Percentiles rank a stretch among this genome's conserved stretches.
phyloP scores from a whole-genome alignment of 2,797 vertebrate genomes.

The Varecia variegata region DNA sequence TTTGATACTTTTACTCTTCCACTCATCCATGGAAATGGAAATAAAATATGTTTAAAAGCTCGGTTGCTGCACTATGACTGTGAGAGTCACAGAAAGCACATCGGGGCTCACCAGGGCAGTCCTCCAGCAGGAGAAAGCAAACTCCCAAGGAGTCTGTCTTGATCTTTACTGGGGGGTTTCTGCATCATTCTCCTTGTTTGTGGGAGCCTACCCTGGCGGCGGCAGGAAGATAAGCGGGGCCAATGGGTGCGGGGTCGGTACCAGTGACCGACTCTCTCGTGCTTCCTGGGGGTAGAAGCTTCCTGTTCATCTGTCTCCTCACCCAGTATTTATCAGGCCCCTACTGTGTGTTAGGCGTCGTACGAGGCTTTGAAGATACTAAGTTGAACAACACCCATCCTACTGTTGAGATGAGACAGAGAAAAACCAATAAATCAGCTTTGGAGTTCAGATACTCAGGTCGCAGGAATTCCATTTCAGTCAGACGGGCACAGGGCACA shows the following conservation, averaged over 20 bases:
- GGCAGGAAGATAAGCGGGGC: not conserved
- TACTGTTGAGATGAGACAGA: not conserved
- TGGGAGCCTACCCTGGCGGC: not conserved
- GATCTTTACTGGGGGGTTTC: not conserved
- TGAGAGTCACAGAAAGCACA: not conserved
- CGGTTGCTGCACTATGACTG: rapidly evolving
- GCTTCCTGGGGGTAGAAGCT: not conserved
- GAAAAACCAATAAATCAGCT: not conserved
- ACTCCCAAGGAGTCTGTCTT: not conserved
- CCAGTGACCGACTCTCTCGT: too few species aligned
- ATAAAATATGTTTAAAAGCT: not conserved
- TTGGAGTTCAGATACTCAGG: not conserved
- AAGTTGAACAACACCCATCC: not conserved
- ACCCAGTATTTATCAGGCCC: not conserved
- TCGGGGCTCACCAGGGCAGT: not conserved
- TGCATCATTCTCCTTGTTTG: not conserved
- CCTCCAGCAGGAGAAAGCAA: not conserved
- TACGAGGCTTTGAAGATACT: not conserved
- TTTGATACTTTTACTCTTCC: not conserved
- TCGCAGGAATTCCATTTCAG: not conserved
- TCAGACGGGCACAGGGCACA: too few species aligned
- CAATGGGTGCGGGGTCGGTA: too few species aligned
- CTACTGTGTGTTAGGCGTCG: not conserved
- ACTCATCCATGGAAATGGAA: not conserved
- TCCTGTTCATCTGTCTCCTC: not conserved